Evolutionary conservation across 2,888 invertebrate species (phyloP).

Genomic region (Drosophila yooni): DNA sequence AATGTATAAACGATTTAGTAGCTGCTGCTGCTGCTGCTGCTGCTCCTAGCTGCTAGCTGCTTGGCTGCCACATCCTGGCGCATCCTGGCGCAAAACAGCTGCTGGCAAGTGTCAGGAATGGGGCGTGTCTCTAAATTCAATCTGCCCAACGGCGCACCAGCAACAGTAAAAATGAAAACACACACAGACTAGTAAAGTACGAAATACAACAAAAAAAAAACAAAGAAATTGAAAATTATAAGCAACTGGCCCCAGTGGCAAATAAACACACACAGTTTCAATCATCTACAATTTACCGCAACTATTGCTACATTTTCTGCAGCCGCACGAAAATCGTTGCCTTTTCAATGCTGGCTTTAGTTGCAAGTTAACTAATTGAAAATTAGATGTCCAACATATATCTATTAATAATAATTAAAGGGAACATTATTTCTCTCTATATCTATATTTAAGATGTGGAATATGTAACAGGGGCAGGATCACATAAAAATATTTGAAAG

Average conservation of each 20-base stretch:
- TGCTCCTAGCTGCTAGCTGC: constrained; percentile 29
- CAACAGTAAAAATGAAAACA: constrained; percentile 21
- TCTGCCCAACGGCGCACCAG: constrained; percentile 47
- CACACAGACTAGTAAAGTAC: constrained; percentile 31
- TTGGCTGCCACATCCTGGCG: constrained; percentile 63
- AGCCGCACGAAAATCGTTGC: not conserved
- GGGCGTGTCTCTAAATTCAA: constrained; percentile 68
- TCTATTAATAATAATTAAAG: not conserved
- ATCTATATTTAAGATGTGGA: not conserved
- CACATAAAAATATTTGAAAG: not conserved
- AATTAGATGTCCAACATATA: not conserved
- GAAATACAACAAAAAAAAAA: constrained; percentile 38
- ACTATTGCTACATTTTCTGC: constrained; percentile 11
- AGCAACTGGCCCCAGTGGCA: constrained; percentile 35
- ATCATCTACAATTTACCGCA: constrained; percentile 30
- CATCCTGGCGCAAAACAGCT: constrained; percentile 64
- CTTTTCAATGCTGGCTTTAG: not conserved
- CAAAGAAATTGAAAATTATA: constrained; percentile 69
- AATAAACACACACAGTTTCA: constrained; percentile 41
- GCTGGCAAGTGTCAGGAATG: constrained; percentile 73
- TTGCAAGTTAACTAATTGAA: not conserved
- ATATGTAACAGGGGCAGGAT: not conserved
- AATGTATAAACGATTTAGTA: constrained; percentile 81
- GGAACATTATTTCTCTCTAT: not conserved
- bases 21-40: constrained; percentile 59